phyloP scores from a whole-genome alignment of 1,140 invertebrate genomes.

The Choristoneura fumiferana region DNA sequence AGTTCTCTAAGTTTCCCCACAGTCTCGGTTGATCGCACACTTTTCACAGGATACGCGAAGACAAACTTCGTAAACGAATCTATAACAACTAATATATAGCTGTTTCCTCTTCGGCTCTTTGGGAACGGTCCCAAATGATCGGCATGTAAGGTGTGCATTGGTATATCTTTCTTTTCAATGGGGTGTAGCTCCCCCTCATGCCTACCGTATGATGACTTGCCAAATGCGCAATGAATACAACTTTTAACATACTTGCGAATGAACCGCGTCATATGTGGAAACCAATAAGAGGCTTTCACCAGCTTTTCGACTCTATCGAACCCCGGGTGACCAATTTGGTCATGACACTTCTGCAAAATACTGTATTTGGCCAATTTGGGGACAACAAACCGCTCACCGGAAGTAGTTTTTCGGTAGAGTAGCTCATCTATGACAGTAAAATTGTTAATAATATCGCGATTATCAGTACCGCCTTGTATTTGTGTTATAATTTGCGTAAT shows the following conservation, averaged over 20 bases:
- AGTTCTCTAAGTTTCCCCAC: conserved; percentile 32
- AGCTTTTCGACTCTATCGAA: conserved; percentile 31
- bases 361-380: conserved; percentile 29
- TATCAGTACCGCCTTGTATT: not conserved
- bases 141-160: conserved; percentile 41
- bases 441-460: conserved; percentile 17
- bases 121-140: conserved; percentile 48
- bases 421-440: not conserved
- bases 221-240: conserved; percentile 31
- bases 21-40: conserved; percentile 29
- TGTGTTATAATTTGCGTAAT: conserved; percentile 27
- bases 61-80: conserved; percentile 49
- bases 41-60: conserved; percentile 30
- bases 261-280: conserved; percentile 33
- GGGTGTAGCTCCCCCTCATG: conserved; percentile 35
- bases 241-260: conserved; percentile 35
- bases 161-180: conserved; percentile 33
- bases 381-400: conserved; percentile 29
- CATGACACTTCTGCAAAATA: conserved; percentile 30
- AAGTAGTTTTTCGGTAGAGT: conserved; percentile 24
- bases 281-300: conserved; percentile 35
- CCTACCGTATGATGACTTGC: conserved; percentile 24
- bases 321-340: conserved; percentile 32
- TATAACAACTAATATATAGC: conserved; percentile 37
- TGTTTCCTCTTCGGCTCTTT: conserved; percentile 31